Conservation (phyloP, 2,797 vertebrate species). For the Prunella strophiata region DNA sequence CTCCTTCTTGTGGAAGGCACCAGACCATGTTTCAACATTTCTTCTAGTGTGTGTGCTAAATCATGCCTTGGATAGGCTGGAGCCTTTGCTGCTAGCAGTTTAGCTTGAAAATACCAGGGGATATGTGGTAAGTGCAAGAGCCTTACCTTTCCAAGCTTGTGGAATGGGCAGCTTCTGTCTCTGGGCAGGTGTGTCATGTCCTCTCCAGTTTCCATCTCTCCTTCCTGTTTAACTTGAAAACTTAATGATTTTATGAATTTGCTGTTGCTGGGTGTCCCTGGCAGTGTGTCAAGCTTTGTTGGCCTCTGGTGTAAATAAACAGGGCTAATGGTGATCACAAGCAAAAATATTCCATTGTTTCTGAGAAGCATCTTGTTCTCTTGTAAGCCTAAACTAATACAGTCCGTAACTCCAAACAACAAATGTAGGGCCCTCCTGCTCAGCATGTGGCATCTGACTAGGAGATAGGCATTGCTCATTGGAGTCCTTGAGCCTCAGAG, state of each 20-base stretch:
- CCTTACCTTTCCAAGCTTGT: background rate
- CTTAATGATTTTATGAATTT: background rate
- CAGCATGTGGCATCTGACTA: rapidly evolving
- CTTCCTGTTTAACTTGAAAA: background rate
- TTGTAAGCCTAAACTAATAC: background rate
- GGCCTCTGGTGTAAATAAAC: background rate
- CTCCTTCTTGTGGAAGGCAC: background rate
- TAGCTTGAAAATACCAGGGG: background rate
- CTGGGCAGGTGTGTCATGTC: background rate
- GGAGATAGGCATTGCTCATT: background rate
- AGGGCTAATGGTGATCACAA: background rate
- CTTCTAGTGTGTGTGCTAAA: background rate
- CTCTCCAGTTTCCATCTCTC: background rate
- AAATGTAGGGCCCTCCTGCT: background rate
- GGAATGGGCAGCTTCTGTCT: background rate
- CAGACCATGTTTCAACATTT: background rate
- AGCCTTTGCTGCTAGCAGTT: background rate
- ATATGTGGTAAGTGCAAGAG: background rate
- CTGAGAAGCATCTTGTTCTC: background rate
- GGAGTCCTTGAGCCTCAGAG: background rate
- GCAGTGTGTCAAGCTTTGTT: background rate
- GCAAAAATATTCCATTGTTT: background rate
- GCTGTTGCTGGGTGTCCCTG: background rate
- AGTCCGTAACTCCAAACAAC: background rate
- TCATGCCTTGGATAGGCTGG: background rate